Evolutionary conservation across 2,797 vertebrate species (phyloP).

Genomic region (Malurus splendens): DNA sequence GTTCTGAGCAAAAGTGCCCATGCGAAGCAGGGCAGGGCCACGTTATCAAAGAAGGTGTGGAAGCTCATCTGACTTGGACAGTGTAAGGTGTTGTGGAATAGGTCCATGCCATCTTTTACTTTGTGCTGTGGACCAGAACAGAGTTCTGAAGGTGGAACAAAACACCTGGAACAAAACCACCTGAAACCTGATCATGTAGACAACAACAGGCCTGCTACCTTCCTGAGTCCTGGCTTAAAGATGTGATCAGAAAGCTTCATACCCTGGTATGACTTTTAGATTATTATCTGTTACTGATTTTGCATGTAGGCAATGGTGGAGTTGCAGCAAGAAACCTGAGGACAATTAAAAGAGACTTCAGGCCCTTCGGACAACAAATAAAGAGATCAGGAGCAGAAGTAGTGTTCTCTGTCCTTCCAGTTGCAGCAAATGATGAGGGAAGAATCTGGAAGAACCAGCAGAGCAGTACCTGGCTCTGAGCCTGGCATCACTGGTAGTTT

Average conservation of each 20-base stretch:
- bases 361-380: not conserved
- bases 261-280: not conserved
- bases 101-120: not conserved
- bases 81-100: not conserved
- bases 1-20: not conserved
- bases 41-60: fast-evolving
- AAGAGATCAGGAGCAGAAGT: not conserved
- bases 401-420: not conserved
- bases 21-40: not conserved
- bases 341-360: not conserved
- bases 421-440: not conserved
- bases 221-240: not conserved
- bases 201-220: not conserved
- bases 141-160: not conserved
- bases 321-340: not conserved
- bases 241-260: not conserved
- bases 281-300: not conserved
- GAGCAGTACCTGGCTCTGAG: not conserved
- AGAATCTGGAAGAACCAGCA: not conserved
- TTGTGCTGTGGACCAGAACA: not conserved
- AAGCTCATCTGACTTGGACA: not conserved
- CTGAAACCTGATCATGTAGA: not conserved
- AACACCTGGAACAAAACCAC: not conserved
- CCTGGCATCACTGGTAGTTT: not conserved
- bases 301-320: not conserved